These are phyloP conservation scores for Drosophila mettleri DNA, from an alignment of 2,888 invertebrate species.

Conservation along the genomic window DNA sequence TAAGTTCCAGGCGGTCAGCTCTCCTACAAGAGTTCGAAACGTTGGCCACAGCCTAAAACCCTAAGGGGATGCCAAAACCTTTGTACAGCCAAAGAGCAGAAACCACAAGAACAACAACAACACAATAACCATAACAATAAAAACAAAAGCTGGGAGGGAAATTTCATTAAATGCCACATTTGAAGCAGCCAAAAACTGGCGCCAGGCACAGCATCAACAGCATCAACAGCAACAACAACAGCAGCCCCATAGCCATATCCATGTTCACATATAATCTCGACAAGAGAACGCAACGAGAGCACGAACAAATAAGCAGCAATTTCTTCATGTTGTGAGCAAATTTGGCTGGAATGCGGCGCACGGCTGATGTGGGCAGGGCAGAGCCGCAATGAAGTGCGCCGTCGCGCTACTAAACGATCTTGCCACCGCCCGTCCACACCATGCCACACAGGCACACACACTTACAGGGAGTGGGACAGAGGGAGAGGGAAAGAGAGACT, in stretches of 20 bases:
- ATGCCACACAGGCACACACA: conserved; percentile 70
- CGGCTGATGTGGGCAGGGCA: conserved; percentile 14
- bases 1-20: background rate
- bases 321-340: conserved; percentile 78
- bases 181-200: conserved; percentile 81
- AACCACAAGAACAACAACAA: conserved; percentile 37
- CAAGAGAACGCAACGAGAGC: conserved; percentile 63
- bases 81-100: conserved; percentile 47
- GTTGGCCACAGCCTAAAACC: conserved; percentile 31
- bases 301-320: conserved; percentile 78
- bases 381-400: conserved; percentile 73
- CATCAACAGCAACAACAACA: conserved; percentile 18
- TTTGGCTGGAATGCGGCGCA: conserved; percentile 74
- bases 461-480: background rate
- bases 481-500: background rate
- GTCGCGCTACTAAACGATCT: conserved; percentile 78
- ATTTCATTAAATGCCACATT: conserved; percentile 82
- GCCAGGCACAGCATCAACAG: conserved; percentile 68
- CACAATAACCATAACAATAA: conserved; percentile 31
- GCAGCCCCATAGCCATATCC: conserved; percentile 39
- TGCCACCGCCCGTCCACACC: conserved; percentile 80
- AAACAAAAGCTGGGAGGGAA: conserved; percentile 44
- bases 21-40: conserved; percentile 43
- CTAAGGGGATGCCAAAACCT: conserved; percentile 62
- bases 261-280: conserved; percentile 70